phyloP scores from a whole-genome alignment of 2,888 invertebrate species.

The Aleiodes alternator region DNA sequence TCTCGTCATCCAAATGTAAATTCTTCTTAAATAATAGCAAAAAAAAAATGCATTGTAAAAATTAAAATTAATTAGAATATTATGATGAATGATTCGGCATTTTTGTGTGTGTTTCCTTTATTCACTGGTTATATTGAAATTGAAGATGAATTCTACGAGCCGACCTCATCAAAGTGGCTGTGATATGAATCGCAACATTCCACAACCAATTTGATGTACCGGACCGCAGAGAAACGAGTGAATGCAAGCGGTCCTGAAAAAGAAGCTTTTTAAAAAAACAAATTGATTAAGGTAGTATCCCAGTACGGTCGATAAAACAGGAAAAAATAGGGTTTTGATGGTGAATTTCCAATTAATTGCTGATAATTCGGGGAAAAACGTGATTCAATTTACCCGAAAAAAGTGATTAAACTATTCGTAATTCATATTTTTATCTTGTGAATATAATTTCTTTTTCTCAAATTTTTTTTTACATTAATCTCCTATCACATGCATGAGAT shows the following conservation, averaged over 20 bases:
- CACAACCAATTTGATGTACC: slow-evolving; percentile 93
- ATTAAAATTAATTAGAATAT: slow-evolving; percentile 3
- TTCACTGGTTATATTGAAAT: slow-evolving; percentile 16
- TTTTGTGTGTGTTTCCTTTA: background rate
- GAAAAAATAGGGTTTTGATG: too few species aligned
- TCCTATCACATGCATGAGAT: too few species aligned
- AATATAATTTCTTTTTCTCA: too few species aligned
- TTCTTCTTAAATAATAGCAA: background rate
- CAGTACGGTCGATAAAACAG: too few species aligned
- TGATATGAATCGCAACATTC: slow-evolving; percentile 90
- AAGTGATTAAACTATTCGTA: too few species aligned
- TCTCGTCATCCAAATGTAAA: background rate
- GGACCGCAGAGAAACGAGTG: slow-evolving; percentile 77
- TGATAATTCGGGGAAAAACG: too few species aligned
- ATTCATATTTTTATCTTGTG: too few species aligned
- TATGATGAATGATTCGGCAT: background rate
- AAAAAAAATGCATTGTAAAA: background rate
- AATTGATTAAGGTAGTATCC: too few species aligned
- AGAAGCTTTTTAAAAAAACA: background rate
- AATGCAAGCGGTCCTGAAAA: background rate
- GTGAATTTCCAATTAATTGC: too few species aligned
- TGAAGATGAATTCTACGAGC: slow-evolving; percentile 76
- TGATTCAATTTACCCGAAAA: too few species aligned
- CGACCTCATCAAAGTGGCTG: slow-evolving; percentile 98
- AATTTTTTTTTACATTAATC: too few species aligned